Evolutionary conservation across 2,888 invertebrate genomes (phyloP).

Genomic region (Diaprepes abbreviatus): DNA sequence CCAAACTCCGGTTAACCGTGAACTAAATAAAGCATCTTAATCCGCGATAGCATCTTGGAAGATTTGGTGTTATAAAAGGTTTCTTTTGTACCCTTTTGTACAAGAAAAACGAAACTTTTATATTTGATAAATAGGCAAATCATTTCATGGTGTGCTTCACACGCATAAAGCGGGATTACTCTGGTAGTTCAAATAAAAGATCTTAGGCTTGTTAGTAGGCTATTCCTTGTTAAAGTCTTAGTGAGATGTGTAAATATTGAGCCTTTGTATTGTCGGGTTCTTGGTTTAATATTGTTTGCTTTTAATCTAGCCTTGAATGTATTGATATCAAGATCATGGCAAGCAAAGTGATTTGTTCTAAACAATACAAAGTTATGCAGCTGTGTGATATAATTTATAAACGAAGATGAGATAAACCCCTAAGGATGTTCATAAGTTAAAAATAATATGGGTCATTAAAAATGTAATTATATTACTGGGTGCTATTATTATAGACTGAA

Average conservation of each 20-base stretch:
- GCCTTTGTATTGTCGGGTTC: conserved; percentile 10
- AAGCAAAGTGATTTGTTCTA: background rate
- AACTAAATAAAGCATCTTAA: conserved; percentile 52
- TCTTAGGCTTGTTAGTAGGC: conserved; percentile 21
- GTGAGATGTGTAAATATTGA: conserved; percentile 40
- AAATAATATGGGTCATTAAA: too few relatives aligned
- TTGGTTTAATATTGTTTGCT: conserved; percentile 22
- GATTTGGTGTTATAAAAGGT: conserved; percentile 49
- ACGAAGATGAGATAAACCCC: too few relatives aligned
- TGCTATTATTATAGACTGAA: too few relatives aligned
- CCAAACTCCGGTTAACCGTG: conserved; percentile 53
- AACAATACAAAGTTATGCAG: too few relatives aligned
- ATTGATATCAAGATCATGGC: background rate
- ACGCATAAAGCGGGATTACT: conserved; percentile 50
- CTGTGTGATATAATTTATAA: too few relatives aligned
- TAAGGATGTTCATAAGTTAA: too few relatives aligned
- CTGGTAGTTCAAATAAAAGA: background rate
- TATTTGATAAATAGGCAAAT: conserved; percentile 59
- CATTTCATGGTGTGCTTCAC: conserved; percentile 58
- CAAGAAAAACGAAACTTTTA: conserved; percentile 52
- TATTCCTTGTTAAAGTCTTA: conserved; percentile 10
- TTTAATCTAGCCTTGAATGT: conserved; percentile 8
- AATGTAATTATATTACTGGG: too few relatives aligned
- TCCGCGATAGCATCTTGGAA: conserved; percentile 51
- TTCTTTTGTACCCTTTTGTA: conserved; percentile 39